Base-by-base conservation (phyloP, 2,888 invertebrate genomes). In the Eupithecia exiguata region DNA sequence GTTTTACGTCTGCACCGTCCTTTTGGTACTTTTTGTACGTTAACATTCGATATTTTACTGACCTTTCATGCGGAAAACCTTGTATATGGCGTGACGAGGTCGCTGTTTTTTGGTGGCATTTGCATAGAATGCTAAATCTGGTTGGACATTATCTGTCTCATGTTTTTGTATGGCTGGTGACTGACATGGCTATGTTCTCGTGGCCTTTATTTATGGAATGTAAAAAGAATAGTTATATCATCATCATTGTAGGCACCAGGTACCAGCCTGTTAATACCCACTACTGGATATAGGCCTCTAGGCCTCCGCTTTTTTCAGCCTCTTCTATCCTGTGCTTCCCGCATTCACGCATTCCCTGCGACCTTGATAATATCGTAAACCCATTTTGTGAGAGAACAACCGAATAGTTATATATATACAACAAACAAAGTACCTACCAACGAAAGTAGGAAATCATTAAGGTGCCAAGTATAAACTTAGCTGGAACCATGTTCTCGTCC, bases 1-100 rank as follows among this genome's bases (percentile, higher is more conserved):
- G 85, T 86, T 87, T 87, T 85, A 84, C 86, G 86, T 86, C 87
- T 85, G 83, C 83, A 70, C 78, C 77, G 58, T 63, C 71, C 76
- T 78, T 82, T 83, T 82, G 80, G 76, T 80, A 76, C 81, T 84
- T 84, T 86, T 84, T 83, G 82, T 66, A 79, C 80, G 80, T 82
- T 85, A 78, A 77, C 81, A 77, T 81, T 80, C 85, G 79, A 86
- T 86, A 85, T 83, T 83, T 80, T 76, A 76, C 76, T 76, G 76
- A 76, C 76, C 76, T 76, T 76, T 74, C 73, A 76, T 76, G 76
- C 62, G 72, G 72, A 70, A 73, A 76, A 62, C 76, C 71, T 76
- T 71, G 76, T 76, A 73, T 76, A 76, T 76, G 71, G 76, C 76
- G 76, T 76, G 76, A 76, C 73, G 71, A 74, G 68, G 71, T 62